phyloP scores from a whole-genome alignment of 2,888 invertebrate genomes.

The Ferrisia virgata region DNA sequence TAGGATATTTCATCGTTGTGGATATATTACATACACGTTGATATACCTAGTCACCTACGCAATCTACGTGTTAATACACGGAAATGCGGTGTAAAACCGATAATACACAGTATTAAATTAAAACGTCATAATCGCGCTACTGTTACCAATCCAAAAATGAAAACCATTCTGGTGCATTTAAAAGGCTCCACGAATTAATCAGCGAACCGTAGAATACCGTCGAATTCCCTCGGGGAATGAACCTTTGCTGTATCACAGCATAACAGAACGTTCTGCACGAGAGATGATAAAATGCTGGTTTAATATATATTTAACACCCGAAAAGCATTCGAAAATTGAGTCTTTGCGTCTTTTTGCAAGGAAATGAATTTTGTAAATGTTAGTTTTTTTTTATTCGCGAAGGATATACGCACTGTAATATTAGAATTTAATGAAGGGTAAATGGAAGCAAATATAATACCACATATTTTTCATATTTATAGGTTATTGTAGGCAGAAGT shows the following conservation, averaged over 20 bases:
- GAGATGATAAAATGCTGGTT: conserved; percentile 33
- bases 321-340: conserved; percentile 30
- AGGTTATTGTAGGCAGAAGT: too few relatives aligned
- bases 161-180: not conserved
- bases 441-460: too few relatives aligned
- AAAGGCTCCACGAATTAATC: conserved; percentile 27
- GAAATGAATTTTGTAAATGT: not conserved
- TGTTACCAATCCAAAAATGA: conserved; percentile 26
- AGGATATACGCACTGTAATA: not conserved
- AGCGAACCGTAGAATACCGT: conserved; percentile 34
- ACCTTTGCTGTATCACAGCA: conserved; percentile 37
- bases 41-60: too few relatives aligned
- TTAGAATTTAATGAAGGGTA: not conserved
- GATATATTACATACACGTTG: too few relatives aligned
- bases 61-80: too few relatives aligned
- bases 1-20: not conserved
- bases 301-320: conserved; percentile 14
- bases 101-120: conserved; percentile 22
- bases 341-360: not conserved
- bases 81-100: conserved; percentile 19
- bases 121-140: conserved; percentile 11
- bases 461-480: too few relatives aligned
- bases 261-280: conserved; percentile 39
- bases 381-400: not conserved
- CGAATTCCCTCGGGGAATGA: conserved; percentile 33